These are phyloP conservation scores for Heliothis subflexa DNA, from an alignment of 1,140 invertebrate species.

Conservation along the genomic window DNA sequence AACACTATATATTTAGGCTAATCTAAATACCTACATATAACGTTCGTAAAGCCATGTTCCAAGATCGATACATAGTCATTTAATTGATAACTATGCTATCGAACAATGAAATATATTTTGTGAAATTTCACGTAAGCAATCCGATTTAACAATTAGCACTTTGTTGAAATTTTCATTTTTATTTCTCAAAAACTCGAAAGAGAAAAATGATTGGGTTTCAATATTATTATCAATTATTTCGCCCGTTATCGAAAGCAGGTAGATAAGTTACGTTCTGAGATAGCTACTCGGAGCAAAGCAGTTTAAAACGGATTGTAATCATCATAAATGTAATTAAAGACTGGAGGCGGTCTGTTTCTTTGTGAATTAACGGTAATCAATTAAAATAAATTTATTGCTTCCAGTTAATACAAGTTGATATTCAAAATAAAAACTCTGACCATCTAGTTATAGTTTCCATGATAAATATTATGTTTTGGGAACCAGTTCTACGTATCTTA, in stretches of 20 bases:
- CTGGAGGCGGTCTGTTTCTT: conserved; percentile 65
- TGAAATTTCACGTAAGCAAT: background rate
- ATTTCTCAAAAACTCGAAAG: background rate
- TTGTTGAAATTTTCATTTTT: background rate
- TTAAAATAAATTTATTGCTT: conserved; percentile 72
- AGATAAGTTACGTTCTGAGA: conserved; percentile 23
- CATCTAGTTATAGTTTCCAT: conserved; percentile 66
- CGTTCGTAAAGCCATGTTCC: conserved; percentile 4
- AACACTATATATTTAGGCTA: background rate
- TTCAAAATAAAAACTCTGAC: conserved; percentile 61
- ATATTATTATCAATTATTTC: conserved; percentile 24
- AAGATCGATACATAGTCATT: conserved; percentile 53
- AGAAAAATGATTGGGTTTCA: background rate
- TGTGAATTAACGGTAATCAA: conserved; percentile 75
- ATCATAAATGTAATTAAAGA: conserved; percentile 71
- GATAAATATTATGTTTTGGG: conserved; percentile 67
- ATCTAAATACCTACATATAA: background rate
- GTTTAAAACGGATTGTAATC: conserved; percentile 61
- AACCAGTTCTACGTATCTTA: conserved; percentile 54
- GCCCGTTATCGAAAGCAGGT: conserved; percentile 17
- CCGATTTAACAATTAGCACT: background rate
- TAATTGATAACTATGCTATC: no score
- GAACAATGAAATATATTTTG: no score
- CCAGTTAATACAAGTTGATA: conserved; percentile 58
- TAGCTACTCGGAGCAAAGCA: conserved; percentile 50